Percentiles rank a stretch among this genome's conserved stretches.
Conservation (phyloP, 1,140 invertebrate species). For the Argopecten irradians region DNA sequence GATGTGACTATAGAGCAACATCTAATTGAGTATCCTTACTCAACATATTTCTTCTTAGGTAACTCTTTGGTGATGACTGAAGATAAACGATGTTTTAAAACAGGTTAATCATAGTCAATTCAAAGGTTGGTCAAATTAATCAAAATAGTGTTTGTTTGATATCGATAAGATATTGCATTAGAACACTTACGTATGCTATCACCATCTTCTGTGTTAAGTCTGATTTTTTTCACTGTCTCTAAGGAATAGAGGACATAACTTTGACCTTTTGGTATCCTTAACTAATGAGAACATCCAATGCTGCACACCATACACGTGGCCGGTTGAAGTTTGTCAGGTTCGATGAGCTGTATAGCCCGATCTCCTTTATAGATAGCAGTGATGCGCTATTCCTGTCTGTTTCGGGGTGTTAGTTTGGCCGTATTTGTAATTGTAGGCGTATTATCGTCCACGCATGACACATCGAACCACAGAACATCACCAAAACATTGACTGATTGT, state of each 20-base stretch:
- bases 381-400: neutral
- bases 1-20: too few species aligned
- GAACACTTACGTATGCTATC: neutral
- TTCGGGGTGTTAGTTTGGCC: neutral
- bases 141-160: too few species aligned
- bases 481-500: neutral
- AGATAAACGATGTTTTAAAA: too few species aligned
- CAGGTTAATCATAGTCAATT: too few species aligned
- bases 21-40: too few species aligned
- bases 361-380: neutral
- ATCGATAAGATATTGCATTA: too few species aligned
- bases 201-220: neutral
- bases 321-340: neutral
- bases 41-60: too few species aligned
- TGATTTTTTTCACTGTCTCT: too few species aligned
- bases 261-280: neutral
- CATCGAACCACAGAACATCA: neutral
- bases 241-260: too few species aligned
- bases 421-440: constrained; percentile 14
- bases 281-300: neutral
- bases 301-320: neutral
- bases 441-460: neutral
- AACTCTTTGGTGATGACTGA: too few species aligned
- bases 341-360: neutral
- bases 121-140: too few species aligned